phyloP scores from a whole-genome alignment of 2,113 vertebrate genomes.

The Elephantulus edwardii region DNA sequence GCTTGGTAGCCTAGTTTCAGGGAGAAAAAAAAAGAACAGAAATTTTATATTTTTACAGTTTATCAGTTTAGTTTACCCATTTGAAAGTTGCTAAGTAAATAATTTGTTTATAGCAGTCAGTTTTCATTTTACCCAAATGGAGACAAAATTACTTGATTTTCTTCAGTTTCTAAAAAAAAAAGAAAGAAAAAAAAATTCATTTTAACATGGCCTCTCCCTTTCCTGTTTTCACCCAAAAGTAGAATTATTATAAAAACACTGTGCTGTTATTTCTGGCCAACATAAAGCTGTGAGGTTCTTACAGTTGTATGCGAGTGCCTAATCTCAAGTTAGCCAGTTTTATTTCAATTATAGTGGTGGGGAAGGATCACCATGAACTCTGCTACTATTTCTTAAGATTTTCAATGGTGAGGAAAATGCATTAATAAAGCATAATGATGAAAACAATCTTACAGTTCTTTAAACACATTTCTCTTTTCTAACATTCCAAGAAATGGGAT shows the following conservation, averaged over 20 bases:
- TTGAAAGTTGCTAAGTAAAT: neutral
- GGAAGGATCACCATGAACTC: neutral
- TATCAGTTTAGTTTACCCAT: neutral
- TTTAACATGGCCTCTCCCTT: constrained; percentile 64
- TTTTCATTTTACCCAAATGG: constrained; percentile 9
- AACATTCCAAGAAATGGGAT: neutral
- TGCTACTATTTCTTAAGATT: neutral
- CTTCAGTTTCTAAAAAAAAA: constrained; percentile 37
- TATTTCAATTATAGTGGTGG: neutral
- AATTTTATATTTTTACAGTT: neutral
- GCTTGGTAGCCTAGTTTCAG: neutral
- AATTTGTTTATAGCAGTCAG: neutral
- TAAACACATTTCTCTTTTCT: neutral
- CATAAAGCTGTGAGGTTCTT: constrained; percentile 53
- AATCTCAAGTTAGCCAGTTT: neutral
- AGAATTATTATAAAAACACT: constrained; percentile 39
- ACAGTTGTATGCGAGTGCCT: neutral
- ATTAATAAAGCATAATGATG: neutral
- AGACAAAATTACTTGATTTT: neutral
- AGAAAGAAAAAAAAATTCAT: too few relatives aligned
- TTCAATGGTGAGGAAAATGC: neutral
- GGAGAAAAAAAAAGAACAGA: neutral
- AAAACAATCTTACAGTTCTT: neutral
- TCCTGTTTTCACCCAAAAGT: constrained; percentile 68
- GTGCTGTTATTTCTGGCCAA: constrained; percentile 62